Conservation (phyloP, 2,113 vertebrate species). For the Gorsachius goisagi region DNA sequence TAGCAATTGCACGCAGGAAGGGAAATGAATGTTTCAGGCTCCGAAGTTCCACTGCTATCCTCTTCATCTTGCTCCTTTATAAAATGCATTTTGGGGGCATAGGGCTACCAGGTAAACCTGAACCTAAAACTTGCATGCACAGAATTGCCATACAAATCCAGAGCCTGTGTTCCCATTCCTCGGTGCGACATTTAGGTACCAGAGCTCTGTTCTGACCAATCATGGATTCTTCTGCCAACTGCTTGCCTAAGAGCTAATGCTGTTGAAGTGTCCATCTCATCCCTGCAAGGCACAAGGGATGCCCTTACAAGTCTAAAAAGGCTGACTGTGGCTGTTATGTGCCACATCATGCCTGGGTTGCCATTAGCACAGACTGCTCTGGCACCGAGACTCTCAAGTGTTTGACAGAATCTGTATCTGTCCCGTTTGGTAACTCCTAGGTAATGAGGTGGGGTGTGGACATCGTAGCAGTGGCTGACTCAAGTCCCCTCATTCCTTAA, state of each 20-base stretch:
- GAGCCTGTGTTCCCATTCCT: not conserved
- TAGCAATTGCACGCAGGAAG: not conserved
- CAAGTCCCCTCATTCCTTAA: not conserved
- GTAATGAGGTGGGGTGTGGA: not conserved
- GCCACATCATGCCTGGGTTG: not conserved
- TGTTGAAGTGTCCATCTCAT: not conserved
- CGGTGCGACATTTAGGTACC: rapidly evolving
- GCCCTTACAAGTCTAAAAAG: not conserved
- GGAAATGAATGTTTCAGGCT: not conserved
- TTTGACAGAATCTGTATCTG: not conserved
- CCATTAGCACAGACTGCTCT: not conserved
- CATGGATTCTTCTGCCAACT: not conserved
- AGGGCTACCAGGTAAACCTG: not conserved
- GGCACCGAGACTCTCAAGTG: not conserved
- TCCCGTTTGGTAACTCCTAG: not conserved
- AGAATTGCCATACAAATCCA: not conserved
- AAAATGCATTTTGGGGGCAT: not conserved
- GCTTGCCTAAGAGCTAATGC: not conserved
- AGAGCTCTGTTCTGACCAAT: not conserved
- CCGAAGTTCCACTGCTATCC: not conserved
- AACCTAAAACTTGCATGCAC: not conserved
- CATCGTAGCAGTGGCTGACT: not conserved
- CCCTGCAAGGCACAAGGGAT: not conserved
- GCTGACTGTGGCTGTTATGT: not conserved
- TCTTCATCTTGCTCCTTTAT: not conserved